Evolutionary conservation across 2,888 invertebrate genomes (phyloP).

Genomic region (Cryptus armator): DNA sequence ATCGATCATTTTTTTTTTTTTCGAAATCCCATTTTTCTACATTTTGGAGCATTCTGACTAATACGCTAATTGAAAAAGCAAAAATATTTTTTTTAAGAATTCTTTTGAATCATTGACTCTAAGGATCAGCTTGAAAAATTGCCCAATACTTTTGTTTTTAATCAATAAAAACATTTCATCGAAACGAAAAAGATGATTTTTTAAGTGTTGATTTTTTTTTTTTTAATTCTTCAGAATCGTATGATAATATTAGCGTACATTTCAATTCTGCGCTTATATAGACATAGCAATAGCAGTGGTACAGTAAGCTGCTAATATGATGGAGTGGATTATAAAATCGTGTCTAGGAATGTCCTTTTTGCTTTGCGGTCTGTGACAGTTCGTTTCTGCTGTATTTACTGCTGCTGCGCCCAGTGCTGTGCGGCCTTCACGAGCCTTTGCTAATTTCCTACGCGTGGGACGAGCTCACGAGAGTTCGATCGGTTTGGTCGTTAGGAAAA

Average conservation of each 20-base stretch:
- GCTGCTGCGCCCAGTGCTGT: constrained; percentile 54
- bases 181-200: background rate
- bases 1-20: no score
- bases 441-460: constrained; percentile 68
- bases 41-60: no score
- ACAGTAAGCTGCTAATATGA: background rate
- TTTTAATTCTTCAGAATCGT: background rate
- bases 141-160: no score
- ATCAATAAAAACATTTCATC: no score
- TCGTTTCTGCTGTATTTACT: constrained; percentile 34
- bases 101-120: no score
- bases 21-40: no score
- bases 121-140: no score
- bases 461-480: constrained; percentile 47
- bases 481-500: constrained; percentile 58
- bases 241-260: background rate
- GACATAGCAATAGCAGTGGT: background rate
- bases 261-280: constrained; percentile 1
- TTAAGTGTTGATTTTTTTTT: background rate
- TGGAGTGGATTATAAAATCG: background rate
- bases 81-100: no score
- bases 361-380: constrained; percentile 59
- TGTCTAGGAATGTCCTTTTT: constrained; percentile 63
- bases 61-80: no score
- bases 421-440: constrained; percentile 67